Evolutionary conservation across 2,113 vertebrate species (phyloP).

Genomic region (Tympanuchus pallidicinctus): DNA sequence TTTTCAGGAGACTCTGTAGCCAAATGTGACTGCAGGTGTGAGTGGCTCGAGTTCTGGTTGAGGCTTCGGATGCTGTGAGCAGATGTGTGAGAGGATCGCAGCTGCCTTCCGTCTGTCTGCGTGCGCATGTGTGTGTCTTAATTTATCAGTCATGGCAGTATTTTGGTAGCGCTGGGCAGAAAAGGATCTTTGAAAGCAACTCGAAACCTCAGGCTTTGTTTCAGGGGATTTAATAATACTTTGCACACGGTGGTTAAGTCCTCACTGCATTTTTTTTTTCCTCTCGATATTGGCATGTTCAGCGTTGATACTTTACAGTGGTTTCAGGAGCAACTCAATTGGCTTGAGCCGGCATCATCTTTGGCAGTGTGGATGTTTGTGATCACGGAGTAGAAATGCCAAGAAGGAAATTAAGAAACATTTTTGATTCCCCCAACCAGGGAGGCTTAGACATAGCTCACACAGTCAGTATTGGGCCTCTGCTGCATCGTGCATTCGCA

Average conservation of each 20-base stretch:
- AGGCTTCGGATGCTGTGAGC: neutral
- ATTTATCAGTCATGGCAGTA: slow-evolving; percentile 53
- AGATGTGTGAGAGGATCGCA: neutral
- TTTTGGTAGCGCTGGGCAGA: slow-evolving; percentile 45
- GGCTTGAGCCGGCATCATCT: neutral
- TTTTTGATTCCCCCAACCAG: neutral
- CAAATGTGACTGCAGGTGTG: neutral
- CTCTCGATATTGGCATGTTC: neutral
- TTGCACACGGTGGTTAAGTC: slow-evolving; percentile 51
- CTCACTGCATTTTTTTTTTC: neutral
- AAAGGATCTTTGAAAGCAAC: slow-evolving; percentile 42
- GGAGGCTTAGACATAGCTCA: slow-evolving; percentile 16
- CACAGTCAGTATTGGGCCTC: neutral
- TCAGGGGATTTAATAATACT: slow-evolving; percentile 41
- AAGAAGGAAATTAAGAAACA: neutral
- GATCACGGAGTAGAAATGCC: neutral
- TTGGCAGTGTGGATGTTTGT: neutral
- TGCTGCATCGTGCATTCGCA: fast-evolving
- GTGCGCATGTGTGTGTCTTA: neutral
- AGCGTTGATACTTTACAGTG: neutral
- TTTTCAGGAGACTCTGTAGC: slow-evolving; percentile 50
- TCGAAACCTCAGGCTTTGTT: slow-evolving; percentile 53
- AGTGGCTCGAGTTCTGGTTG: neutral
- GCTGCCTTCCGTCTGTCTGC: neutral
- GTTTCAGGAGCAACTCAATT: slow-evolving; percentile 49